A percentile compares a stretch with the other conserved stretches of the same genome.
Conservation (phyloP, 2,797 vertebrate genomes). For the Hydrophis major region DNA sequence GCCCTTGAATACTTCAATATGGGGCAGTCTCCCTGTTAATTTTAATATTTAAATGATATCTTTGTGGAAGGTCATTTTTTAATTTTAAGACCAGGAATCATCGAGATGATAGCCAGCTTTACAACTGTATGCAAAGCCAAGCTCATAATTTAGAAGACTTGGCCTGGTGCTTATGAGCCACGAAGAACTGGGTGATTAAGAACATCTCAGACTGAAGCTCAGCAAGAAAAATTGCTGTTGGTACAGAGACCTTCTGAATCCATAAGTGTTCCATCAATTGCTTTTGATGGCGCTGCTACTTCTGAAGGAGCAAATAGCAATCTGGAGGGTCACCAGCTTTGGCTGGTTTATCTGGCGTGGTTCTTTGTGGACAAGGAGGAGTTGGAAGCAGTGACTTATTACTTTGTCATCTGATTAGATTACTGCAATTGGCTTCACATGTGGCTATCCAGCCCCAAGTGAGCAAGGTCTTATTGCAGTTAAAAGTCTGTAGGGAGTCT, state of each 20-base stretch:
- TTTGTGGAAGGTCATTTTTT: background rate
- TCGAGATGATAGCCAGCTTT: background rate
- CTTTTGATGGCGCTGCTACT: background rate
- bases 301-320: background rate
- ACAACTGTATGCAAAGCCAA: background rate
- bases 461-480: background rate
- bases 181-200: background rate
- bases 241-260: background rate
- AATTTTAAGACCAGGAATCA: background rate
- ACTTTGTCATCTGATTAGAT: background rate
- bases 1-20: background rate
- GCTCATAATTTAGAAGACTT: background rate
- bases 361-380: background rate
- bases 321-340: background rate
- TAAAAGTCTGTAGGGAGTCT: too few relatives aligned
- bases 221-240: background rate
- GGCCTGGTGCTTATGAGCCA: background rate
- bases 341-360: background rate
- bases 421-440: background rate
- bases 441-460: background rate
- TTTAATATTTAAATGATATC: background rate
- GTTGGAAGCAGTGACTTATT: background rate
- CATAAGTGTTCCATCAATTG: background rate
- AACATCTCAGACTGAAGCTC: background rate
- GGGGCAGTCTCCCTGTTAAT: background rate